These are phyloP conservation scores for Chauna torquata DNA, from an alignment of 2,113 vertebrate species.

Conservation along the genomic window DNA sequence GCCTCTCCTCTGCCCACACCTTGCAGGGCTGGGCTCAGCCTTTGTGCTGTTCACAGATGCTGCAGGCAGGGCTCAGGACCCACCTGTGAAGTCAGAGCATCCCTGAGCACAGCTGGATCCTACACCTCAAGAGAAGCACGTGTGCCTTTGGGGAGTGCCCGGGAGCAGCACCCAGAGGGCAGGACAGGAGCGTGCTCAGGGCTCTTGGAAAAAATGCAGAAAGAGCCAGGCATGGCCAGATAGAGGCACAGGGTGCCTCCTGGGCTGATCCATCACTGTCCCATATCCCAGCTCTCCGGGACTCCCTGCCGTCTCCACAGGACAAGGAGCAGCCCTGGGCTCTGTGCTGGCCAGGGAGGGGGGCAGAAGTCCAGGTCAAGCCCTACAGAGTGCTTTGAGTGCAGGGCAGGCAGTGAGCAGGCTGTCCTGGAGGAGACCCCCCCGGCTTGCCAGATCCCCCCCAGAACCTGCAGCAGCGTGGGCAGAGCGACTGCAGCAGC, in stretches of 20 bases:
- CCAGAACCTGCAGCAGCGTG: not conserved
- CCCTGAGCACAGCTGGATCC: not conserved
- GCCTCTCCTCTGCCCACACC: not conserved
- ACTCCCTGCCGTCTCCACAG: not conserved
- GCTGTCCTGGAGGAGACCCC: not conserved
- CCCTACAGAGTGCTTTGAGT: not conserved
- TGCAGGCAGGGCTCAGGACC: not conserved
- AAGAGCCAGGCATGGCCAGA: not conserved
- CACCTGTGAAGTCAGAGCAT: not conserved
- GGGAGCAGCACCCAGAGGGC: too few relatives aligned
- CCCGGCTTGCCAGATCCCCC: accelerated
- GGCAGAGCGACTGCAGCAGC: not conserved
- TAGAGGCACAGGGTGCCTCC: too few relatives aligned
- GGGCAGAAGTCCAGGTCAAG: not conserved
- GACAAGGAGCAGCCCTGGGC: not conserved
- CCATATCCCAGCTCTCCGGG: not conserved
- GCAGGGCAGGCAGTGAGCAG: not conserved
- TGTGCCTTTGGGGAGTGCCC: accelerated
- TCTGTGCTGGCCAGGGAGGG: not conserved
- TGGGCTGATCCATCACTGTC: not conserved
- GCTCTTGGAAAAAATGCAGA: not conserved
- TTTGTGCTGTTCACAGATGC: accelerated
- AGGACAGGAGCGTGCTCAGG: not conserved
- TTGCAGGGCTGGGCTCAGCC: not conserved
- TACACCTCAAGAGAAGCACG: not conserved